Conservation (phyloP, 2,797 vertebrate species). For the Nasua narica region DNA sequence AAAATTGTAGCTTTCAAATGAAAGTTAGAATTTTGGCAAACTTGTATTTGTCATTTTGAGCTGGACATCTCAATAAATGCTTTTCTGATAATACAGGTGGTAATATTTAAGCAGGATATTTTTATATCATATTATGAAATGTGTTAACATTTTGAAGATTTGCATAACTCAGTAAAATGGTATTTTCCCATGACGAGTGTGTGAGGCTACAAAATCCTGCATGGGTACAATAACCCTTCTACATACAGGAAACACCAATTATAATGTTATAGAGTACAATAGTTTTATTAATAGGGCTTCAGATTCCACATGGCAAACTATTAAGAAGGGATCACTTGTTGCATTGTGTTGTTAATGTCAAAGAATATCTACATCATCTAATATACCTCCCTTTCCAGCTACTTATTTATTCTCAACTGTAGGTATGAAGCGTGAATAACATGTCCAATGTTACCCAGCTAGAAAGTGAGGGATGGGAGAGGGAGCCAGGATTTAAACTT, state of each 20-base stretch:
- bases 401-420: not conserved
- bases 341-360: not conserved
- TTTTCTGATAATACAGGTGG: not conserved
- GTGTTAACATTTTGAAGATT: constrained; percentile 5
- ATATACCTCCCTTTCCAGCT: not conserved
- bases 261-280: not conserved
- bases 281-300: not conserved
- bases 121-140: not conserved
- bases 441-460: not conserved
- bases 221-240: not conserved
- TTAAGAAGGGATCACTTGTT: not conserved
- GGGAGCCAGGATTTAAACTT: not conserved
- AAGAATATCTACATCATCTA: not conserved
- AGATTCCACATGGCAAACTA: not conserved
- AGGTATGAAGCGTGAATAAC: not conserved
- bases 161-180: not conserved
- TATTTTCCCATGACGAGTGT: not conserved
- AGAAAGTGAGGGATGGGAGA: not conserved
- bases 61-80: not conserved
- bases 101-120: not conserved
- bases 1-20: constrained; percentile 22
- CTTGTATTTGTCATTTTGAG: not conserved
- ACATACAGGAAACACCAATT: not conserved
- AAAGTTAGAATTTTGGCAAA: constrained; percentile 7
- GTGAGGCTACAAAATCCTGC: not conserved